Conservation (phyloP, 2,797 vertebrate species). For the Neosalanx taihuensis region DNA sequence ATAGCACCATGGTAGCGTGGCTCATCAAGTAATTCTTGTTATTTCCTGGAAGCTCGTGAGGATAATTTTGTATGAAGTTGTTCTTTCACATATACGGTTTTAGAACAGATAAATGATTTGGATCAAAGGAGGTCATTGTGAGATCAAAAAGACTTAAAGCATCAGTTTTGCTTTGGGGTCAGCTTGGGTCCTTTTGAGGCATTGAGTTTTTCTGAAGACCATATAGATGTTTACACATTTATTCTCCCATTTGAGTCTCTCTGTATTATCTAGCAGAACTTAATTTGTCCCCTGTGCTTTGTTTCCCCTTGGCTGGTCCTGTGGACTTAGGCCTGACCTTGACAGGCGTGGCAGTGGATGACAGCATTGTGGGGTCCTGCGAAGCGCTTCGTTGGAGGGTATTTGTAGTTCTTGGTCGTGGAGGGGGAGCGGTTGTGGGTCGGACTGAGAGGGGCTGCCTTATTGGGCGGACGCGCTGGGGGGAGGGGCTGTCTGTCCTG, state of each 20-base stretch:
- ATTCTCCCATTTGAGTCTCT: slow-evolving; percentile 30
- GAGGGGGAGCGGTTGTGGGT: slow-evolving; percentile 60
- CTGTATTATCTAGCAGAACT: slow-evolving; percentile 67
- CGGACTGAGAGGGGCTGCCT: slow-evolving; percentile 66
- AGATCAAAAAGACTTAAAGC: slow-evolving; percentile 24
- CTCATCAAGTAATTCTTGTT: slow-evolving; percentile 38
- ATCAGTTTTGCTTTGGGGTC: slow-evolving; percentile 38
- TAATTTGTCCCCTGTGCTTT: slow-evolving; percentile 29
- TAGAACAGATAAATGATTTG: slow-evolving; percentile 41
- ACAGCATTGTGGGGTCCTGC: slow-evolving; percentile 52
- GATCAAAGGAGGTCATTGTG: slow-evolving; percentile 37
- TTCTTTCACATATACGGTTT: slow-evolving; percentile 37
- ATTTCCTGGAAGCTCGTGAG: slow-evolving; percentile 63
- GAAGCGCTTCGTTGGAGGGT: not conserved
- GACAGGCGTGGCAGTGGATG: slow-evolving; percentile 27
- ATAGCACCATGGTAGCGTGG: slow-evolving; percentile 66
- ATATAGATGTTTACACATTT: slow-evolving; percentile 35
- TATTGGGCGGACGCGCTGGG: slow-evolving; percentile 76
- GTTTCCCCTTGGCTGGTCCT: slow-evolving; percentile 41
- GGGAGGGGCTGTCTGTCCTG: slow-evolving; percentile 87
- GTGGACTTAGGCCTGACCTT: slow-evolving; percentile 50
- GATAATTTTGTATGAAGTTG: slow-evolving; percentile 47
- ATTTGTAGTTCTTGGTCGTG: slow-evolving; percentile 55
- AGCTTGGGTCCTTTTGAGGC: slow-evolving; percentile 54
- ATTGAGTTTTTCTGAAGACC: slow-evolving; percentile 48